Evolutionary conservation across 1,140 invertebrate genomes (phyloP).

Genomic region (Drosophila sturtevanti): DNA sequence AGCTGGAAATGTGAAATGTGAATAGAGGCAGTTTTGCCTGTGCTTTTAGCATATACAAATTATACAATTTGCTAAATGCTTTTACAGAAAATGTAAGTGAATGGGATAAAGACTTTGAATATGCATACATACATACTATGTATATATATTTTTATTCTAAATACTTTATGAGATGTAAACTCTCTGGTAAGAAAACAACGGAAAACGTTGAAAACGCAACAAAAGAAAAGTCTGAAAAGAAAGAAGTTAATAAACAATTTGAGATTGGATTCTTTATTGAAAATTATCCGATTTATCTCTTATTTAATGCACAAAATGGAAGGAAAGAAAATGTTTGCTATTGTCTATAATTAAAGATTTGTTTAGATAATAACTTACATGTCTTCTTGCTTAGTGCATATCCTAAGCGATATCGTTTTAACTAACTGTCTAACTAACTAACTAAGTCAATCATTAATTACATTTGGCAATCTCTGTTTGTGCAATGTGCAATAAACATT

Average conservation of each 20-base stretch:
- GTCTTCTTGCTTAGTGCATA: background rate
- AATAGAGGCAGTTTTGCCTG: constrained; percentile 4
- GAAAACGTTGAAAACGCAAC: too few relatives aligned
- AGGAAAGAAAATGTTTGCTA: background rate
- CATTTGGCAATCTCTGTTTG: constrained; percentile 53
- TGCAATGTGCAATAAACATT: constrained; percentile 53
- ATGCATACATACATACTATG: background rate
- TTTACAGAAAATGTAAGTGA: constrained; percentile 14
- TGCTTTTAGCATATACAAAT: constrained; percentile 45
- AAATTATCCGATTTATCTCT: too few relatives aligned
- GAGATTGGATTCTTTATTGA: too few relatives aligned
- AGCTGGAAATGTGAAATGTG: constrained; percentile 27
- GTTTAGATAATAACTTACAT: background rate
- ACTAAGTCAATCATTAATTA: constrained; percentile 54
- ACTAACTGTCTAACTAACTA: background rate
- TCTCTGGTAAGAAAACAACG: too few relatives aligned
- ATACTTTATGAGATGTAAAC: too few relatives aligned
- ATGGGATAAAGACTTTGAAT: constrained; percentile 20
- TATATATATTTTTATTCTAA: background rate
- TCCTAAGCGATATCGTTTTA: background rate
- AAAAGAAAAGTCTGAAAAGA: too few relatives aligned
- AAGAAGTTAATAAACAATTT: too few relatives aligned
- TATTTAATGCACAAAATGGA: too few relatives aligned
- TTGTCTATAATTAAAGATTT: background rate
- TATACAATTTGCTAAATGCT: constrained; percentile 46